Evolutionary conservation across 2,797 vertebrate species (phyloP).

Genomic region (Simalia tracyae): DNA sequence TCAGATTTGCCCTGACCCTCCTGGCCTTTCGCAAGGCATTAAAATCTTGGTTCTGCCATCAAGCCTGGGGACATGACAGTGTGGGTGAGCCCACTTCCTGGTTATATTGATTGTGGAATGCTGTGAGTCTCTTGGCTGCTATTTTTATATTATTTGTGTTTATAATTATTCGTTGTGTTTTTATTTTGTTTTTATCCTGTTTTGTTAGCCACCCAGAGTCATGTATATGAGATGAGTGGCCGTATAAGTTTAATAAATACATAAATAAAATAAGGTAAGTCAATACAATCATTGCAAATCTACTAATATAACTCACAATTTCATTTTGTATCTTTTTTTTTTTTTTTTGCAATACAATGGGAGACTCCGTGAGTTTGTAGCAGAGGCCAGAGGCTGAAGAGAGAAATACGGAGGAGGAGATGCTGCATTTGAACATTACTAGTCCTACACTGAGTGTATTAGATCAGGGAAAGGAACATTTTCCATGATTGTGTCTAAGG

Average conservation of each 20-base stretch:
- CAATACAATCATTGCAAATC: not conserved
- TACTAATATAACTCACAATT: not conserved
- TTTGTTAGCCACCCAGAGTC: not conserved
- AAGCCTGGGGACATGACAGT: not conserved
- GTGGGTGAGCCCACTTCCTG: not conserved
- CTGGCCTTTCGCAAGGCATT: not conserved
- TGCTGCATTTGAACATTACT: no score
- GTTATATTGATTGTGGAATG: not conserved
- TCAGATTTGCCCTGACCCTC: no score
- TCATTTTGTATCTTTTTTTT: not conserved
- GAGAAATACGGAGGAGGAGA: not conserved
- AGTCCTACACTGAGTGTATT: no score
- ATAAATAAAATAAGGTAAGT: not conserved
- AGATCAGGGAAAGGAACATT: no score
- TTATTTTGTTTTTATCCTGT: not conserved
- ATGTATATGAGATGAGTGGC: not conserved
- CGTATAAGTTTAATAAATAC: not conserved
- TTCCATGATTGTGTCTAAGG: no score
- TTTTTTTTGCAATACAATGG: not conserved
- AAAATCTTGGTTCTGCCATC: not conserved
- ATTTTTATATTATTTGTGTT: not conserved
- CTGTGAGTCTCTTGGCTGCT: not conserved
- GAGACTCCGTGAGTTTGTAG: not conserved
- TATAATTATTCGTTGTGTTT: not conserved
- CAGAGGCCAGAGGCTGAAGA: not conserved